phyloP scores from a whole-genome alignment of 2,888 invertebrate genomes.

The Salticus scenicus region DNA sequence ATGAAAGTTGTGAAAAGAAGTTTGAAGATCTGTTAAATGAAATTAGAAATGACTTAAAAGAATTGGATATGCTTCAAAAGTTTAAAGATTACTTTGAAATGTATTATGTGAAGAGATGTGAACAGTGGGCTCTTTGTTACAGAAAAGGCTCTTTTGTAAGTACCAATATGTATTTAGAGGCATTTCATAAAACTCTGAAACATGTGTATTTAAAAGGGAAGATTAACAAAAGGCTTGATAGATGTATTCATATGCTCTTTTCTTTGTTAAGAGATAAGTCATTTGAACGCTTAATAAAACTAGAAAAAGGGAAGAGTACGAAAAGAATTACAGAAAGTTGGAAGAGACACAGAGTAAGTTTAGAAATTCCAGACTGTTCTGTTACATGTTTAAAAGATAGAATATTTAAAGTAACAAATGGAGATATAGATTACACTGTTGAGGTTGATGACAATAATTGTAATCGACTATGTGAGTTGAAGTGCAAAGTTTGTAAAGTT shows the following conservation, averaged over 20 bases:
- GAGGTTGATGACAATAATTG: background rate
- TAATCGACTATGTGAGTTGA: background rate
- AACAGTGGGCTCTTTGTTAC: constrained; percentile 57
- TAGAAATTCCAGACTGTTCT: background rate
- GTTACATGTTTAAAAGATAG: background rate
- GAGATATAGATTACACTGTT: background rate
- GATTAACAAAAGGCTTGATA: background rate
- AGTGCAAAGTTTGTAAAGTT: background rate
- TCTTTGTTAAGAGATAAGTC: constrained; percentile 6
- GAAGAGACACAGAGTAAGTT: background rate
- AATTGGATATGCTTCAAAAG: too few species aligned
- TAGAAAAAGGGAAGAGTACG: constrained; percentile 5
- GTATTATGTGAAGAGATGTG: constrained; percentile 17
- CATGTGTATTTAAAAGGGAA: constrained; percentile 32
- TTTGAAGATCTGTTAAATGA: background rate
- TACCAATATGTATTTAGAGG: constrained; percentile 52
- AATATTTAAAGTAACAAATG: background rate
- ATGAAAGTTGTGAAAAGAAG: background rate
- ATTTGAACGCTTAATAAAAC: constrained; percentile 10
- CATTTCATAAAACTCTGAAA: constrained; percentile 22
- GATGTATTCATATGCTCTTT: constrained; percentile 14
- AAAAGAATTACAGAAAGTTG: background rate
- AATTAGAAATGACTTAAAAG: too few species aligned
- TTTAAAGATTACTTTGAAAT: background rate
- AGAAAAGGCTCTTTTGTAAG: constrained; percentile 31